These are phyloP conservation scores for Scolanthus callimorphus DNA, from an alignment of 92 coral and sea anemone genomes.

Conservation along the genomic window DNA sequence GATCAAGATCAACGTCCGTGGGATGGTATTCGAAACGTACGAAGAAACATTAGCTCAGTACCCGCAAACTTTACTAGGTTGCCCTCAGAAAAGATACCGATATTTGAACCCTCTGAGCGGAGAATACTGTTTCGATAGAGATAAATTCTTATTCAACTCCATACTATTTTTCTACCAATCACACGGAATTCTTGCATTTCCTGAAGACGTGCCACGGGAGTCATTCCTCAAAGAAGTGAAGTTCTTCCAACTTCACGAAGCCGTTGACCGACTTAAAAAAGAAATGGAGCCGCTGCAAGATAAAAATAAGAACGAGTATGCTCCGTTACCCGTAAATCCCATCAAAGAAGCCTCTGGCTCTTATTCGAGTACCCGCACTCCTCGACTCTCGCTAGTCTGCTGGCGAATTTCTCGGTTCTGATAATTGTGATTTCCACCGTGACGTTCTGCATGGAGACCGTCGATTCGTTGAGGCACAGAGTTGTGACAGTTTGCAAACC, in stretches of 20 bases:
- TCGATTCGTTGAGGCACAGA: conserved; percentile 25
- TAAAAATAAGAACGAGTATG: conserved; percentile 3
- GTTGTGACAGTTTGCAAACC: conserved; percentile 16
- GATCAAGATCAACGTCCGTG: conserved; percentile 81
- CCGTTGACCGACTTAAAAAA: conserved; percentile 55
- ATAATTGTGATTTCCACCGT: conserved; percentile 68
- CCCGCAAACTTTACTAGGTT: conserved; percentile 86
- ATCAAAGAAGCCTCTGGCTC: conserved; percentile 62
- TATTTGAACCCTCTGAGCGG: conserved; percentile 67
- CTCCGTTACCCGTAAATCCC: too few relatives aligned
- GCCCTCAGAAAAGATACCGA: conserved; percentile 60
- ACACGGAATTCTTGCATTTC: conserved; percentile 87
- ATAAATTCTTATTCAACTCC: conserved; percentile 81
- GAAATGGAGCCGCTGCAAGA: conserved; percentile 67
- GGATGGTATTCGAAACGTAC: conserved; percentile 84
- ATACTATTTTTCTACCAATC: conserved; percentile 93
- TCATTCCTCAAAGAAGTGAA: conserved; percentile 77
- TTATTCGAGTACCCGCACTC: conserved; percentile 82
- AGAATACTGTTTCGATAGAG: conserved; percentile 85
- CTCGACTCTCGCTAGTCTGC: conserved; percentile 50
- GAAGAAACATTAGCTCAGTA: conserved; percentile 90
- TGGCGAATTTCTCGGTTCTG: conserved; percentile 68
- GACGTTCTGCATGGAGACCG: conserved; percentile 81
- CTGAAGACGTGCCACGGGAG: conserved; percentile 87
- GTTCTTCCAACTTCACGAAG: conserved; percentile 87